Percentiles rank a stretch among this genome's conserved stretches.
These are phyloP conservation scores for Chinchilla lanigera DNA, from an alignment of 2,113 vertebrate species.

Conservation along the genomic window DNA sequence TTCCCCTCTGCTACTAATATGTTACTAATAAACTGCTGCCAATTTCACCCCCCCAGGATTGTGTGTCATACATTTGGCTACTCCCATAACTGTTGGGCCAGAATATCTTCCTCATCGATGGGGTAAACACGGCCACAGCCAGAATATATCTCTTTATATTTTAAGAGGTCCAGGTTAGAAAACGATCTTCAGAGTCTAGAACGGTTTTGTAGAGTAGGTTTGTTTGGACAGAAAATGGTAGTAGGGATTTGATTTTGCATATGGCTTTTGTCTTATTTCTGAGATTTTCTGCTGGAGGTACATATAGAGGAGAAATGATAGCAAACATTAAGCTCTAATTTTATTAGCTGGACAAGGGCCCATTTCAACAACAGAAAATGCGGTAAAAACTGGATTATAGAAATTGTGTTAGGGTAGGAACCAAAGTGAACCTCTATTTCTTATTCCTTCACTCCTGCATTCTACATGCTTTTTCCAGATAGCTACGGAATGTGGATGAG, in stretches of 20 bases:
- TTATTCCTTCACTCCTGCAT: background rate
- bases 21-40: background rate
- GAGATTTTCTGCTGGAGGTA: constrained; percentile 8
- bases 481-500: background rate
- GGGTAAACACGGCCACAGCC: background rate
- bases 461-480: background rate
- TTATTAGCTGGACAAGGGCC: background rate
- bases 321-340: constrained; percentile 25
- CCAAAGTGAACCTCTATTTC: background rate
- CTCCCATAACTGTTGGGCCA: background rate
- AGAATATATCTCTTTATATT: background rate
- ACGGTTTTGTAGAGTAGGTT: background rate
- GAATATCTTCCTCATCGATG: background rate
- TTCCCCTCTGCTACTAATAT: background rate
- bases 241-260: background rate
- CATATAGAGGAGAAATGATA: constrained; percentile 15
- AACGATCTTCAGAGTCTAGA: background rate
- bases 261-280: background rate
- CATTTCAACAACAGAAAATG: background rate
- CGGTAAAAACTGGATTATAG: constrained; percentile 15
- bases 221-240: background rate
- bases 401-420: background rate
- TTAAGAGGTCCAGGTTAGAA: background rate
- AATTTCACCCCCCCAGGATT: background rate
- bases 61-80: background rate